Evolutionary conservation across 30 jellyfish, hydroid and myxozoan species (phyloP).

Genomic region (Nemopilema nomurai): DNA sequence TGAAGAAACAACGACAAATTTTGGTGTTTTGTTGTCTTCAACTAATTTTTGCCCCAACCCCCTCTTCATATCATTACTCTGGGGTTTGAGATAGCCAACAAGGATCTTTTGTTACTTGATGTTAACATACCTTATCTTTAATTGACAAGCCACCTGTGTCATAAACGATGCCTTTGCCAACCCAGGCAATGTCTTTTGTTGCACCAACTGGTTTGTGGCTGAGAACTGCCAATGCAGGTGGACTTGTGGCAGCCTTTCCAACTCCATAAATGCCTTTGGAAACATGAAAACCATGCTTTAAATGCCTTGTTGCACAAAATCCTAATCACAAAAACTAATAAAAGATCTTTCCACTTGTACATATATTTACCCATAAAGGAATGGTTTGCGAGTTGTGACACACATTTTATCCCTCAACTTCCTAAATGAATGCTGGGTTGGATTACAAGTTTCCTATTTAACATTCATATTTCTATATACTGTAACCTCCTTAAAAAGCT

Average conservation of each 20-base stretch:
- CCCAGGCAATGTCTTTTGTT: conserved; percentile 91
- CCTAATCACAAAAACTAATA: background rate
- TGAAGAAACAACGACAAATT: too few relatives aligned
- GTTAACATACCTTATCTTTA: conserved; percentile 82
- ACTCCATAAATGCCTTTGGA: conserved; percentile 94
- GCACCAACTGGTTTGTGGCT: conserved; percentile 89
- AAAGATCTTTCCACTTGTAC: background rate
- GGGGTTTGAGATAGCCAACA: too few relatives aligned
- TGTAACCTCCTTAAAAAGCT: too few relatives aligned
- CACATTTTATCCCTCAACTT: too few relatives aligned
- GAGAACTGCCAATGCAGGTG: conserved; percentile 91
- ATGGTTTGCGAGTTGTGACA: background rate
- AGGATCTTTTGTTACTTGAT: too few relatives aligned
- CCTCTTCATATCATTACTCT: too few relatives aligned
- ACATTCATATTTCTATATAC: background rate
- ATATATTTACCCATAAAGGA: background rate
- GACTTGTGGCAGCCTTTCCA: conserved; percentile 91
- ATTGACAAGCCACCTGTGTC: conserved; percentile 99
- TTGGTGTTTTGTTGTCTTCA: too few relatives aligned
- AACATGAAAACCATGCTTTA: background rate
- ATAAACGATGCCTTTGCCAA: conserved; percentile 97
- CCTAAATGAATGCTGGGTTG: too few relatives aligned
- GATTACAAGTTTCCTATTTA: too few relatives aligned
- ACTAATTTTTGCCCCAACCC: too few relatives aligned
- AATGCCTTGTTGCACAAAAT: background rate